Evolutionary conservation across 2,888 invertebrate species (phyloP), one percentile per base, ranked within the genome.

Genomic region (Drosophila ustulata): DNA sequence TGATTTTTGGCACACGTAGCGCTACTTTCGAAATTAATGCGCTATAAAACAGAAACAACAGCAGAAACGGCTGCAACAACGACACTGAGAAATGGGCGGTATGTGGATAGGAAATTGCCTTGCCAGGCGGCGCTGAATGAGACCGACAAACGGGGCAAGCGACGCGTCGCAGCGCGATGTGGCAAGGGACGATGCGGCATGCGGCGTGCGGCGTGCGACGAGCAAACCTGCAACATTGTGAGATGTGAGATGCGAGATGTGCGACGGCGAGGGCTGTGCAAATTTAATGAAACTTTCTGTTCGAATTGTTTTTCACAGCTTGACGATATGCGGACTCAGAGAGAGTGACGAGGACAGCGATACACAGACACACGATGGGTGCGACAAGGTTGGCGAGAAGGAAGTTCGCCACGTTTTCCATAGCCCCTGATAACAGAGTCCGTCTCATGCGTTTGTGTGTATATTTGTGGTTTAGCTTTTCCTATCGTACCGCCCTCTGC

Each of bases 1-100:
- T 90, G 91, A 90, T 90, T 90, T 90, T 90, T 90, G 91, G 90
- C 91, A 90, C 91, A 90, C 89, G 90, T 86, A 86, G 88, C 84
- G 89, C 78, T 85, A 88, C 85, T 85, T 83, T 85, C 82, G 88
- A 79, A 85, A 89, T 85, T 84, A 85, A 85, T 85, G 89, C 83
- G 88, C 87, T 86, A 88, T 86, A 86, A 86, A 72, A 83, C 75
- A 82, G 70, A 68, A 74, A 71, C 61, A 63, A 41, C 62, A 67
- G 30, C 57, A 67, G 61, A 32, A 62, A 50, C 61, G 70, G 61
- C 52, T 67, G 79, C 63, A 61, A 26, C 69, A 61, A 30, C 69
- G 88, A 88, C 86, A 86, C 82, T 82, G 88, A 79, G 88, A 79
- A 88, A 82, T 82, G 82, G 88, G 72, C 68, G 78, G 87, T 66